Percentiles rank a stretch among this genome's conserved stretches.
Conservation (phyloP, 2,113 vertebrate species). For the Podilymbus podiceps region DNA sequence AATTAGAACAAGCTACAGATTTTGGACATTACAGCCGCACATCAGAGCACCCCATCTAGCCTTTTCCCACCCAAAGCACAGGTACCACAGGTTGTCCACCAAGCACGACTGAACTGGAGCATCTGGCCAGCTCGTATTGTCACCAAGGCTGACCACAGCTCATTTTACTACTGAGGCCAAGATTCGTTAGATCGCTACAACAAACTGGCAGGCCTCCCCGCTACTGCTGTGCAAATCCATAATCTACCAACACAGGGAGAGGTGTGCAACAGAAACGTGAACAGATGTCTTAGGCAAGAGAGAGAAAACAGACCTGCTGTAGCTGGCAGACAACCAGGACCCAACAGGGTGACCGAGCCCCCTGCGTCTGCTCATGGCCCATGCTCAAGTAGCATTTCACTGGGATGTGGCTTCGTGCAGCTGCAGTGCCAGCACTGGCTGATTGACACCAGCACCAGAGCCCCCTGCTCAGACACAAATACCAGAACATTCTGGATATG, state of each 20-base stretch:
- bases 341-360: fast-evolving
- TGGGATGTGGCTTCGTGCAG: fast-evolving
- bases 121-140: fast-evolving
- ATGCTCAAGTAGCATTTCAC: neutral
- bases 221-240: neutral
- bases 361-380: fast-evolving
- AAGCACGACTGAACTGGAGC: fast-evolving
- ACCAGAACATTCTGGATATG: neutral
- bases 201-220: neutral
- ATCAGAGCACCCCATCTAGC: neutral
- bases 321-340: neutral
- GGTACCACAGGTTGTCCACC: fast-evolving
- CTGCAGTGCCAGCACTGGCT: fast-evolving
- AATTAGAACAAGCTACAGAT: neutral
- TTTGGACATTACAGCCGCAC: neutral
- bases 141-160: neutral
- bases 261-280: neutral
- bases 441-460: fast-evolving
- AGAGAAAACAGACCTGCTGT: neutral
- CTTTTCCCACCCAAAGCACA: neutral
- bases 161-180: too few relatives aligned
- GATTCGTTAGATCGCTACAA: neutral
- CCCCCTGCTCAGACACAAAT: neutral
- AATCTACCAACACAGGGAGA: fast-evolving
- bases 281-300: neutral